phyloP scores from a whole-genome alignment of 2,113 vertebrate genomes.

The Anhinga anhinga region DNA sequence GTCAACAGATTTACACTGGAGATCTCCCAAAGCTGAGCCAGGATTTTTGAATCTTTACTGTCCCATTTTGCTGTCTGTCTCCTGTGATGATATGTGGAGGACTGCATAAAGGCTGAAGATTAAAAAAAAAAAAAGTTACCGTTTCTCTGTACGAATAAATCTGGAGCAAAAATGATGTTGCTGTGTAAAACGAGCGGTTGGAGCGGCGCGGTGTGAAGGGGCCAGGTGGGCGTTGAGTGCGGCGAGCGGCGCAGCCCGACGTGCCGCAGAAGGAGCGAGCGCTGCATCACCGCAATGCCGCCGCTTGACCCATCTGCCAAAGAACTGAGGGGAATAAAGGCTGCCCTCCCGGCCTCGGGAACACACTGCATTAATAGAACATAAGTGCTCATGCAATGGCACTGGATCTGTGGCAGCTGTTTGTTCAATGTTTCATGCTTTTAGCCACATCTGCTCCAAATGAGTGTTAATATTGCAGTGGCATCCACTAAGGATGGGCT shows the following conservation, averaged over 20 bases:
- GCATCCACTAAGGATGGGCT: conserved; percentile 85
- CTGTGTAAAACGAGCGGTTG: accelerated
- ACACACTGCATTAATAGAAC: conserved; percentile 76
- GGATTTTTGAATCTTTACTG: not conserved
- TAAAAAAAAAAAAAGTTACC: not conserved
- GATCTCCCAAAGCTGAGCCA: not conserved
- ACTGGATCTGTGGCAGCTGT: conserved; percentile 95
- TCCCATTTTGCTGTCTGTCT: not conserved
- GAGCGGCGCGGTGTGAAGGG: not conserved
- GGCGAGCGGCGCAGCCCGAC: not conserved
- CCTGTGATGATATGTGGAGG: not conserved
- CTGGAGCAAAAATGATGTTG: not conserved
- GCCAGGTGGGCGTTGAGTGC: not conserved
- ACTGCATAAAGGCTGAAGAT: not conserved
- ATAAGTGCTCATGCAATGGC: conserved; percentile 82
- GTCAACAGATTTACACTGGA: not conserved
- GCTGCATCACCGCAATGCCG: not conserved
- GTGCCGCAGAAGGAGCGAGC: not conserved
- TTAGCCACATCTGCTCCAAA: conserved; percentile 97
- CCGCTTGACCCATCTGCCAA: conserved; percentile 53
- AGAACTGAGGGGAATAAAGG: conserved; percentile 21
- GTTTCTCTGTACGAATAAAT: not conserved
- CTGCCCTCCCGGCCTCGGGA: conserved; percentile 64
- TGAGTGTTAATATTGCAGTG: conserved; percentile 97
- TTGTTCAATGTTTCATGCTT: conserved; percentile 99